Base-by-base conservation (phyloP, 2,888 invertebrate species). In the Sarcophaga subvicina region DNA sequence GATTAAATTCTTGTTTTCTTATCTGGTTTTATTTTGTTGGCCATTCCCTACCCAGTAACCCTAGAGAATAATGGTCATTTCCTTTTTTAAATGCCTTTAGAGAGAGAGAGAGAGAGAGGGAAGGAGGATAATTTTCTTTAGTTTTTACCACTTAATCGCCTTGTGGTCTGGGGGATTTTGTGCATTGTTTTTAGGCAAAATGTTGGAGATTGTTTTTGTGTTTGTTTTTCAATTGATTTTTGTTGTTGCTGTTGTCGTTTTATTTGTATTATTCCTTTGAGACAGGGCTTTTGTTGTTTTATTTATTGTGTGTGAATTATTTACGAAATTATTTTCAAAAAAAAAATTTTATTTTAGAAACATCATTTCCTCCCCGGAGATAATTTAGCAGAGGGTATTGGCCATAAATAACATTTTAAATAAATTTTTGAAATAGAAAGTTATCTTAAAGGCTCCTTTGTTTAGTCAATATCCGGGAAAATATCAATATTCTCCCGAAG, bases 141-240 rank as follows among this genome's bases (percentile, higher is more conserved):
- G 54, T 54, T 54, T 54, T 54, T 54, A 70, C 22, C 25, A 54
- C 6, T 77, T 59, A 66, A 77, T 67, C 67, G 77, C 59, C 20
- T 66, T 77, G 67, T 54, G 77, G 66, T 69, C 66, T 77, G 77
- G 11, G 10, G 22, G 47, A 78, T 62, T 47, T 20, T 69, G n/a
- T 47, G n/a, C 22, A 37, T 37, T 17, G 27, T 63, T n/a, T 63
- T 63, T 25, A 49, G 70, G 14, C 17, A 62, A 69, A 60, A 54
- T 54, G 54, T 54, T 54, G 12, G 5, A 54, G 14, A 14, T 54
- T 54, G 12, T 54, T 54, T 54, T 54, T 54, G 3, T 54, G 0
- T 14, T 54, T 54, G 54, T 54, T 54, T 54, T 54, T 54, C 14
- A 54, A 54, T 54, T 54, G 17, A 14, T 54, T 54, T 12, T 54